Evolutionary conservation across 2,113 vertebrate species (phyloP).

Genomic region (Prinia subflava): DNA sequence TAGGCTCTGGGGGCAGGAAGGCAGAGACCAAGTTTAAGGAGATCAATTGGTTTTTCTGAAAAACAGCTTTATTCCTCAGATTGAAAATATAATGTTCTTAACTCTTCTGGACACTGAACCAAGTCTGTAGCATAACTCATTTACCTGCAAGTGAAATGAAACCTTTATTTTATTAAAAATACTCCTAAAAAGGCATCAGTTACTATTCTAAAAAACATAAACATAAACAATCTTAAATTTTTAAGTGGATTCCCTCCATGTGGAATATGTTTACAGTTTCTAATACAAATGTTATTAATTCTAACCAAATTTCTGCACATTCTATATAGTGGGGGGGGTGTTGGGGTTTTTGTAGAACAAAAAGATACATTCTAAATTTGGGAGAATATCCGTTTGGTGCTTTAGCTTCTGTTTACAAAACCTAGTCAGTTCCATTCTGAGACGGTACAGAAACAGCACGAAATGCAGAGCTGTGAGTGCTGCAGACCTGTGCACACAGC

Average conservation of each 20-base stretch:
- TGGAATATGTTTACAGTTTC: background rate
- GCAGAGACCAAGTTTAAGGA: constrained; percentile 1
- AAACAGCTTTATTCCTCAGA: constrained; percentile 5
- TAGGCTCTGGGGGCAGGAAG: background rate
- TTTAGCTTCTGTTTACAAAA: background rate
- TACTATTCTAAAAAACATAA: background rate
- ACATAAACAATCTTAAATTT: background rate
- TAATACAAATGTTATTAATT: background rate
- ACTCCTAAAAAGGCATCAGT: background rate
- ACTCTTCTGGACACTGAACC: constrained; percentile 5
- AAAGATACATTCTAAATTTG: background rate
- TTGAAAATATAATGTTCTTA: background rate
- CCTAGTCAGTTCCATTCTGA: background rate
- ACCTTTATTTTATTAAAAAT: constrained; percentile 29
- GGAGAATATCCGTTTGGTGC: background rate
- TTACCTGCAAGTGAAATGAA: constrained; percentile 33
- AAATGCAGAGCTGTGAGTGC: background rate
- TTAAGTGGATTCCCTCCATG: background rate
- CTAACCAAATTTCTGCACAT: background rate
- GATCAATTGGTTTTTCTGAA: background rate
- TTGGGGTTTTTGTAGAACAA: background rate
- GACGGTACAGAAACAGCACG: background rate
- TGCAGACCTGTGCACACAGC: background rate
- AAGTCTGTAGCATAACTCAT: background rate
- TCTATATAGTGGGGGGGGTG: background rate